Percentiles rank a stretch among this genome's conserved stretches.
Evolutionary conservation across 2,113 vertebrate species (phyloP).

Genomic region (Clupea harengus): DNA sequence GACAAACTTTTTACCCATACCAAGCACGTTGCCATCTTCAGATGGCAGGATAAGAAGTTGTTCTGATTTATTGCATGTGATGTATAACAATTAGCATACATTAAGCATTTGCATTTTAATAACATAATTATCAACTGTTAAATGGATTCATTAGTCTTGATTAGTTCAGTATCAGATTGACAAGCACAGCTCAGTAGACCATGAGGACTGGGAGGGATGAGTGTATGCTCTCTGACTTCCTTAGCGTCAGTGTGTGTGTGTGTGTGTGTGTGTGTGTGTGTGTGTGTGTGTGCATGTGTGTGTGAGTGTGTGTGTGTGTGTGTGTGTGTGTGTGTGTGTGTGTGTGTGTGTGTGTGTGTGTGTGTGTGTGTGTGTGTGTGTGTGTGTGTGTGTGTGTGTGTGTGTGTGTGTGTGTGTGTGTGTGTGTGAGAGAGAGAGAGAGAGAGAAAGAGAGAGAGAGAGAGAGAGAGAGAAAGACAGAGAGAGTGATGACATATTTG

Average conservation of each 20-base stretch:
- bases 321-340: conserved; percentile 3
- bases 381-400: not conserved
- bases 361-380: not conserved
- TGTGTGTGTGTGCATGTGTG: conserved; percentile 16
- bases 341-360: conserved; percentile 2
- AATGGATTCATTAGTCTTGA: conserved; percentile 96
- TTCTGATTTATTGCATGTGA: conserved; percentile 84
- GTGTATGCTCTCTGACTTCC: conserved; percentile 14
- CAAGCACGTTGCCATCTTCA: not conserved
- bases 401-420: not conserved
- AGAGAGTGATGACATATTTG: not conserved
- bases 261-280: conserved; percentile 7
- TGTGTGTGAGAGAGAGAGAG: not conserved
- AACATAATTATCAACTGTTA: conserved; percentile 88
- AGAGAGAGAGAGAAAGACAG: not conserved
- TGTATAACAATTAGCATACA: conserved; percentile 90
- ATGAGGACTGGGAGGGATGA: conserved; percentile 48
- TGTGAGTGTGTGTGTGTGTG: not conserved
- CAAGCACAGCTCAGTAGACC: conserved; percentile 72
- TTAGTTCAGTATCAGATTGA: conserved; percentile 80
- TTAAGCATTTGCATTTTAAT: conserved; percentile 98
- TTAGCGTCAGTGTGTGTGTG: not conserved
- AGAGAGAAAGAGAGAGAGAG: too few species aligned
- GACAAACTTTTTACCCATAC: not conserved
- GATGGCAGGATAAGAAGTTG: conserved; percentile 61